These are phyloP conservation scores for Plutella xylostella DNA, from an alignment of 2,888 invertebrate species.

Conservation along the genomic window DNA sequence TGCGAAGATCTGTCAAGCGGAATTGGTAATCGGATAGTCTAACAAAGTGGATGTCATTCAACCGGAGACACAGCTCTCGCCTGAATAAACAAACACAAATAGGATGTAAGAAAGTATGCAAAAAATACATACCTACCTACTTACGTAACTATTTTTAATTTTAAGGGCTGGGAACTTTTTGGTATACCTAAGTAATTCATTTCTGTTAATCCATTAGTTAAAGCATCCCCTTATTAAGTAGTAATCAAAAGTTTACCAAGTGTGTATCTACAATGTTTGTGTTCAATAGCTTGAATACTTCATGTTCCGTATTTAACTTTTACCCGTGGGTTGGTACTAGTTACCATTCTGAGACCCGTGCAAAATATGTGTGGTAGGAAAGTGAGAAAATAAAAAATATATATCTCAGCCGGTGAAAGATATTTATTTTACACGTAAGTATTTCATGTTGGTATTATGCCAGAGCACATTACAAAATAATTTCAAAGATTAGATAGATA, in stretches of 20 bases:
- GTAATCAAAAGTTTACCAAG: too few relatives aligned
- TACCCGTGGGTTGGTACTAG: too few relatives aligned
- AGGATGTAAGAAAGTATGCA: conserved; percentile 1
- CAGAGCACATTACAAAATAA: conserved; percentile 48
- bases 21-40: conserved; percentile 48
- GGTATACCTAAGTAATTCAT: too few relatives aligned
- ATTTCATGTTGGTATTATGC: conserved; percentile 50
- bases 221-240: too few relatives aligned
- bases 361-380: too few relatives aligned
- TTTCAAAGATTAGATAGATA: conserved; percentile 23
- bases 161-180: too few relatives aligned
- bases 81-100: conserved; percentile 59
- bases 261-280: too few relatives aligned
- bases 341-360: too few relatives aligned
- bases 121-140: conserved; percentile 1
- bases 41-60: conserved; percentile 44
- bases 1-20: conserved; percentile 3
- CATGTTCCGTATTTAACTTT: too few relatives aligned
- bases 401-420: conserved; percentile 41
- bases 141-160: neutral
- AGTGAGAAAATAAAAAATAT: neutral
- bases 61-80: conserved; percentile 30
- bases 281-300: too few relatives aligned
- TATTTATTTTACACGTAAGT: conserved; percentile 42
- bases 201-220: too few relatives aligned